Base-by-base conservation (phyloP, 2,113 vertebrate species). In the Archocentrus centrarchus region DNA sequence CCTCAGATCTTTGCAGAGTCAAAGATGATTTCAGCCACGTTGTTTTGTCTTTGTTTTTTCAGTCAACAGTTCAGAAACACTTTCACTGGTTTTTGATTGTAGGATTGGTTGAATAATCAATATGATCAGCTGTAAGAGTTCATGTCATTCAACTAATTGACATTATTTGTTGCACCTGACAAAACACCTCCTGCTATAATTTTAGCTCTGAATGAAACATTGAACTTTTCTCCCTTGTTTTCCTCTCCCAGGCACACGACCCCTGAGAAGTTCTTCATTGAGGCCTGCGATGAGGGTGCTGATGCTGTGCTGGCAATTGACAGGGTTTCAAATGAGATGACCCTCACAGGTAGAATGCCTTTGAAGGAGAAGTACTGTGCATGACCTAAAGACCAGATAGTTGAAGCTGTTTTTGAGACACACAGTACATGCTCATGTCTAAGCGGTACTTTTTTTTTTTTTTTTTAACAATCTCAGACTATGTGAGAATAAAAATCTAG, bases 191-290 rank as follows among this genome's bases (percentile, higher is more conserved):
- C 37, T 4, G 63, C n/a, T 44, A 0, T 17, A 66, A 5, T 53
- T 3, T 53, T 53, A 20, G 50, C 14, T 18, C 15, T 53, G 17
- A 53, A 17, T 7, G 15, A 18, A 53, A 53, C 7, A 53, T 1
- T 53, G 1, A 53, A 3, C 18, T 70, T 53, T 53, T 27, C 66
- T 53, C 66, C 44, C 3, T 8, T 9, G 17, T 11, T 0, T 32
- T 1, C 24, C 44, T 83, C 14, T 53, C n/a, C 2, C 82, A 99
- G 98, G 89, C 98, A 99, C 79, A 96, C 96, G 13, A 99, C 98
- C 1, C 96, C 97, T 20, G 98, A 99, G 79, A 99, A 98, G 87
- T 99, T 99, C 94, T 99, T 97, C 60, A 96, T 99, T 64, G 98
- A 99, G 95, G 97, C 98, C 78, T 99, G 98, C 59, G 98, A 99